These are phyloP conservation scores for Peromyscus nudipes DNA, from an alignment of 2,797 vertebrate species.

Conservation along the genomic window DNA sequence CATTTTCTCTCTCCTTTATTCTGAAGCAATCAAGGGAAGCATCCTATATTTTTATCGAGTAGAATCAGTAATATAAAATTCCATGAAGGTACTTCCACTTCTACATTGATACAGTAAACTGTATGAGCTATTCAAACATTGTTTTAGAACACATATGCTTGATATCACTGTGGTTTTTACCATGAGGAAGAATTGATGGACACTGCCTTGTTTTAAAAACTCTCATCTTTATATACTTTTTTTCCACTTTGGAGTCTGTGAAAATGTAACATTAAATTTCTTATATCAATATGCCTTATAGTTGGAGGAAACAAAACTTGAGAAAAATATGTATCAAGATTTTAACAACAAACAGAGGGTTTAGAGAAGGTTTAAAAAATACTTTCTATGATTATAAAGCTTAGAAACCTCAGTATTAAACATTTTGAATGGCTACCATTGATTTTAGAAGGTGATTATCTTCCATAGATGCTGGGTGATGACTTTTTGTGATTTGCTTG, in stretches of 20 bases:
- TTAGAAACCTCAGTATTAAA: constrained; percentile 8
- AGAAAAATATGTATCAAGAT: not conserved
- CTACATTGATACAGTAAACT: not conserved
- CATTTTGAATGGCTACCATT: not conserved
- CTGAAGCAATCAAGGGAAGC: not conserved
- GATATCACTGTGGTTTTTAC: not conserved
- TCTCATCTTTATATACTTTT: not conserved
- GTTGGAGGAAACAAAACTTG: not conserved
- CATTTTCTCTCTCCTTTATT: not conserved
- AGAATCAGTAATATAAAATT: not conserved
- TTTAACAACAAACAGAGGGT: not conserved
- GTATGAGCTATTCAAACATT: not conserved
- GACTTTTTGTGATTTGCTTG: not conserved
- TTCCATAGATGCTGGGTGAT: not conserved
- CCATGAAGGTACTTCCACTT: not conserved
- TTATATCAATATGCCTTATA: not conserved
- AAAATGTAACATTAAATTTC: not conserved
- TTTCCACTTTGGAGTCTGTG: not conserved
- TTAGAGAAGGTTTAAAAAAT: not conserved
- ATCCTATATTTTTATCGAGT: not conserved
- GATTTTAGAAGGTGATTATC: not conserved
- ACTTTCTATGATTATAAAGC: not conserved
- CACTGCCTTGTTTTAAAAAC: not conserved
- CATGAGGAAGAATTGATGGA: not conserved
- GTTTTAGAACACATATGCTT: not conserved